These are phyloP conservation scores for Nowickia ferox DNA, from an alignment of 2,888 invertebrate genomes.

Conservation along the genomic window DNA sequence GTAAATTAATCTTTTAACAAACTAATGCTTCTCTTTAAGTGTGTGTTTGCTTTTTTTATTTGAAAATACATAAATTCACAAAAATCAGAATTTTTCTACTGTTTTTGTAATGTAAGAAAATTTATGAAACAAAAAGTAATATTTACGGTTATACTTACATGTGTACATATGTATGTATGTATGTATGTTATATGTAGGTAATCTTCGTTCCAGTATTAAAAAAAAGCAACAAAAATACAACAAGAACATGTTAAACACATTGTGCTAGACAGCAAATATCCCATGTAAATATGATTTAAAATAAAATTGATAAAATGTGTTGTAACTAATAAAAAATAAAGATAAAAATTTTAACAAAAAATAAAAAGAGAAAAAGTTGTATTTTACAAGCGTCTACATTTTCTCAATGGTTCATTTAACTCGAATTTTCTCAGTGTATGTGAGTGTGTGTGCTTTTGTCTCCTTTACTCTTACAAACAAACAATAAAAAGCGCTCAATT, in stretches of 20 bases:
- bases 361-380: conserved; percentile 20
- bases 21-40: conserved; percentile 9
- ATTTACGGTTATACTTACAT: conserved; percentile 1
- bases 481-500: conserved; percentile 40
- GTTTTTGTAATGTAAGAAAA: conserved; percentile 5
- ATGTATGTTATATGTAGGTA: neutral
- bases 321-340: conserved; percentile 50
- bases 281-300: conserved; percentile 56
- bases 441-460: conserved; percentile 2
- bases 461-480: conserved; percentile 1
- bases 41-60: neutral
- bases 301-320: conserved; percentile 65
- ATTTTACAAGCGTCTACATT: conserved; percentile 56
- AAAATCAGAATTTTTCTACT: neutral
- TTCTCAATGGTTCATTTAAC: conserved; percentile 56
- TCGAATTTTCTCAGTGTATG: conserved; percentile 39
- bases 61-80: neutral
- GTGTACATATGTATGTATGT: neutral
- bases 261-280: conserved; percentile 13
- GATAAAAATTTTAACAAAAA: conserved; percentile 38
- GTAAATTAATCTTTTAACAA: conserved; percentile 3
- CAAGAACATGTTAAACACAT: conserved; percentile 14
- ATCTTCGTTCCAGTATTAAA: conserved; percentile 49
- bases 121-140: neutral
- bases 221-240: neutral